phyloP scores from a whole-genome alignment of 2,797 vertebrate genomes.

The Gymnoscopelus braueri region DNA sequence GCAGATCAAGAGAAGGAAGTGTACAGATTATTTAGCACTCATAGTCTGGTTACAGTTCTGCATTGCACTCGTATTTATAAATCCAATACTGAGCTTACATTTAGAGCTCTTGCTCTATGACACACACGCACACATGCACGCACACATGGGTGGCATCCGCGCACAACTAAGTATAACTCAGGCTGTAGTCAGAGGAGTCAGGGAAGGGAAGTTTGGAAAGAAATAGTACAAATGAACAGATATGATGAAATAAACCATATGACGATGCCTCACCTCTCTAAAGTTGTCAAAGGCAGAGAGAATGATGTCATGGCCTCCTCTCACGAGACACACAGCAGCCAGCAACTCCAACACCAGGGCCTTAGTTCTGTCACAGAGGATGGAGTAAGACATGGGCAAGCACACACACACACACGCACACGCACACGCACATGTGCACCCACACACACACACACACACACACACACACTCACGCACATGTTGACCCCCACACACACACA shows the following conservation, averaged over 20 bases:
- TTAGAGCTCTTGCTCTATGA: not conserved
- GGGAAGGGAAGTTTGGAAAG: constrained; percentile 42
- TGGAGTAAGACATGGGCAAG: constrained; percentile 12
- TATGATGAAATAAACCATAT: not conserved
- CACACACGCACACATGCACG: not conserved
- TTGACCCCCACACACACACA: not conserved
- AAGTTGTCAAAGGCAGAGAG: constrained; percentile 95
- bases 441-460: not conserved
- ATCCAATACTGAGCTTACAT: not conserved
- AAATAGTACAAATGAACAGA: not conserved
- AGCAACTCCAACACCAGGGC: constrained; percentile 93
- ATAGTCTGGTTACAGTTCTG: not conserved
- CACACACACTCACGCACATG: not conserved
- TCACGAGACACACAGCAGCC: constrained; percentile 93
- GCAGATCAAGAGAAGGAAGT: no score
- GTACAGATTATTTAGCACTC: not conserved
- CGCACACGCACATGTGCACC: constrained; percentile 10
- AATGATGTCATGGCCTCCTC: constrained; percentile 95
- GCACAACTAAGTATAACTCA: no score
- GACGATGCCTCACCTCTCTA: constrained; percentile 84
- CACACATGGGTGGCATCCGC: not conserved
- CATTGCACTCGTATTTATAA: not conserved
- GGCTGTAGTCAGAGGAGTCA: constrained; percentile 22
- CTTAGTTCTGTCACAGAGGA: constrained; percentile 83
- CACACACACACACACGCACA: constrained; percentile 1